Base-by-base conservation (phyloP, 2,113 vertebrate genomes). In the Macquaria australasica region DNA sequence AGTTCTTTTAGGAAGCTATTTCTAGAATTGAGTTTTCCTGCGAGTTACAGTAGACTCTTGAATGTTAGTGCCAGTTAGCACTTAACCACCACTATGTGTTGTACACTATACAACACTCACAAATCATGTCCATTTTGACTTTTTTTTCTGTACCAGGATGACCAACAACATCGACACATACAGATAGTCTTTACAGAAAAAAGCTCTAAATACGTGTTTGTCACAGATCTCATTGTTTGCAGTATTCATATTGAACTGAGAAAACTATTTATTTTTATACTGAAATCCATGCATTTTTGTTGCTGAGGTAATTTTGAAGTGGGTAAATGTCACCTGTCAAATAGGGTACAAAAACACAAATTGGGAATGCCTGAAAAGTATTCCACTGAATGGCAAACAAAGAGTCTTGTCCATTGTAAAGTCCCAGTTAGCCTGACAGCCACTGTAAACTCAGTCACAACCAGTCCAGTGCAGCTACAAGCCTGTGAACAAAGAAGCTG, bases 361-460 rank as follows among this genome's bases (percentile, higher is more conserved):
- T 56, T 58, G 31, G 23, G 34, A 88, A 71, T 1, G 4, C 18
- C 62, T 66, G 74, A 18, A 55, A 84, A 88, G 84, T 82, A 82
- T 77, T 87, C 73, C 45, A 70, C 60, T 31, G 70, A 79, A 83
- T 85, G 77, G 70, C 53, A 87, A 92, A 92, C 79, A 85, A 79
- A 73, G 71, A 85, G 41, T 37, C 58, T 76, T 87, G 83, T 82
- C 85, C 71, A 77, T 68, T 25, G 79, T 81, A 77, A 87, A 82
- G 81, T 94, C 86, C 90, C 90, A 91, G 82, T 93, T 93, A 91
- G 86, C 86, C 88, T 83, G 86, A 87, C 90, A 91, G 87, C 74
- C 84, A 84, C 83, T 69, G 83, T 84, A 90, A 91, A 88, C 89
- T 82, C 88, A 90, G 88, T 82, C 85, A 83, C 88, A 87, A 87